Conservation (phyloP, 2,113 vertebrate genomes). For the Menura novaehollandiae region DNA sequence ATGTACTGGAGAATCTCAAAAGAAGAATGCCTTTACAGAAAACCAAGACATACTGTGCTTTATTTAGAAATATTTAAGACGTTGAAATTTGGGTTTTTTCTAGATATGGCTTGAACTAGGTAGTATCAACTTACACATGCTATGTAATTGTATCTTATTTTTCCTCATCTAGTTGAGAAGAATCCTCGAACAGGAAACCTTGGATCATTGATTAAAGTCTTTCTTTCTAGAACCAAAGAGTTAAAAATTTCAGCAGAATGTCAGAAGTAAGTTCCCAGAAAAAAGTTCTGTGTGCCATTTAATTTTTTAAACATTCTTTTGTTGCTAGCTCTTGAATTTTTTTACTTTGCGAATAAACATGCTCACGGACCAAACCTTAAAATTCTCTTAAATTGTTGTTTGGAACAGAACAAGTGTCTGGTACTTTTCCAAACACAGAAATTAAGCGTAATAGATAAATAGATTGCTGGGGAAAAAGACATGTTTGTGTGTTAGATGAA, state of each 20-base stretch:
- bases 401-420: neutral
- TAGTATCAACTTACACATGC: neutral
- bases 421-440: neutral
- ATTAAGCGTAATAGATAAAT: neutral
- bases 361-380: neutral
- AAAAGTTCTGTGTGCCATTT: neutral
- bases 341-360: neutral
- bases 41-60: neutral
- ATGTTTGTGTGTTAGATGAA: neutral
- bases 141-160: neutral
- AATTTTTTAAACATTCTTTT: neutral
- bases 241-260: slow-evolving; percentile 98
- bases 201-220: slow-evolving; percentile 87
- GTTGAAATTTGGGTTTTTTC: neutral
- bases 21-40: neutral
- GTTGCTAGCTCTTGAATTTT: neutral
- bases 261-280: slow-evolving; percentile 86
- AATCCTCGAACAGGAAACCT: slow-evolving; percentile 96
- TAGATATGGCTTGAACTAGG: neutral
- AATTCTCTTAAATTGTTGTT: neutral
- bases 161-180: slow-evolving; percentile 85
- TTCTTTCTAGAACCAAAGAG: slow-evolving; percentile 96
- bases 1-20: neutral
- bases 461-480: neutral
- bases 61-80: neutral